Conservation (phyloP, 2,113 vertebrate genomes). For the Lontra canadensis region DNA sequence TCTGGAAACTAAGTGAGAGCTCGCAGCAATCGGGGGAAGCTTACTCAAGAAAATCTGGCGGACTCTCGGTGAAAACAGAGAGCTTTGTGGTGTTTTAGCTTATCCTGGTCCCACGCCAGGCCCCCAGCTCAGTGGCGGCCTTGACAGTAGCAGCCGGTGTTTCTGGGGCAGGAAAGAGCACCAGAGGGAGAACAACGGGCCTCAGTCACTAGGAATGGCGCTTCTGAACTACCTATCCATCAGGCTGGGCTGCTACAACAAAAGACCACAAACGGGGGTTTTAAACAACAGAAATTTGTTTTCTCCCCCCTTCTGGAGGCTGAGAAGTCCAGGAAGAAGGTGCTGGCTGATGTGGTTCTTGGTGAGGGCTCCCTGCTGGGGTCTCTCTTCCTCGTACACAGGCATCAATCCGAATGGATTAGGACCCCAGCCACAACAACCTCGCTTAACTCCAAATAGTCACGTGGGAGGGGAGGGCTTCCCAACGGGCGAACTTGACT, state of each 20-base stretch:
- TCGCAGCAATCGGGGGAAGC: neutral
- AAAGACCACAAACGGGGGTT: neutral
- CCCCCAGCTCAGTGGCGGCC: neutral
- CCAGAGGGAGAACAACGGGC: neutral
- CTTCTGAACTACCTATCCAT: neutral
- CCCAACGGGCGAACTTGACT: neutral
- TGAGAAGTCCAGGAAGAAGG: neutral
- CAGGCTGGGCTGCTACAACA: neutral
- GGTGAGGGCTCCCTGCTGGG: neutral
- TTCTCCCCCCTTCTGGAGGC: neutral
- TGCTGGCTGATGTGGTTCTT: neutral
- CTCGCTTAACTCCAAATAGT: neutral
- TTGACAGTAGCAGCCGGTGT: neutral
- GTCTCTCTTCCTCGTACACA: neutral
- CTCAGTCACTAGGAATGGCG: neutral
- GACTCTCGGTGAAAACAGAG: neutral
- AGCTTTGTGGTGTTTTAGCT: neutral
- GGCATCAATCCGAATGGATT: neutral
- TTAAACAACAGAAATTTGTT: neutral
- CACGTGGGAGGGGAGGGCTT: neutral
- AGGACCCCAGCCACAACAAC: neutral
- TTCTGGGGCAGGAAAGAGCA: neutral
- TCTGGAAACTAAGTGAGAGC: neutral
- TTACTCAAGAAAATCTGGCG: neutral
- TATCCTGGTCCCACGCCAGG: too few species aligned